A percentile compares a stretch with the other conserved stretches of the same genome.
Conservation (phyloP, 2,113 vertebrate genomes). For the Chlorocebus sabaeus region DNA sequence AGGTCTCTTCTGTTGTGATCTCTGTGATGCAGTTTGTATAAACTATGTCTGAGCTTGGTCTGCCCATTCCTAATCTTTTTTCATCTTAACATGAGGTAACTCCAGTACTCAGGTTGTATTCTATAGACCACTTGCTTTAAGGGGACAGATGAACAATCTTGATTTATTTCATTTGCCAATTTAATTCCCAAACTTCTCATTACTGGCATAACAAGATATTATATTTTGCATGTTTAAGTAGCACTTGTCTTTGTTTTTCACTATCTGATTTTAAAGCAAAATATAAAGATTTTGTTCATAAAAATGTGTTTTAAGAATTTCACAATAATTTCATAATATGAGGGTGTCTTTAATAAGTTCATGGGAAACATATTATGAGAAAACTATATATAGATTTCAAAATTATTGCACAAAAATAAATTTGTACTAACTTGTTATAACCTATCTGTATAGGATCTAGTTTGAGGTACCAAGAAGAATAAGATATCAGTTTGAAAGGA, state of each 20-base stretch:
- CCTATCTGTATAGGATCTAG: neutral
- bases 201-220: neutral
- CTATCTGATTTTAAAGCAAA: neutral
- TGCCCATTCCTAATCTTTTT: neutral
- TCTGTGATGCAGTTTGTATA: neutral
- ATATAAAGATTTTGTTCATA: neutral
- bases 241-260: neutral
- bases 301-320: neutral
- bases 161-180: neutral
- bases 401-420: neutral
- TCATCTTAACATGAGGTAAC: neutral
- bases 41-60: neutral
- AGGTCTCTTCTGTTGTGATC: neutral
- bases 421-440: neutral
- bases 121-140: neutral
- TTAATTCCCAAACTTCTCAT: neutral
- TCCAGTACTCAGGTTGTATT: neutral
- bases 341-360: neutral
- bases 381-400: neutral
- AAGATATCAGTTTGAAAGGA: neutral
- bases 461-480: neutral
- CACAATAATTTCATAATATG: neutral
- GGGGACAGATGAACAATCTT: neutral
- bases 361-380: neutral
- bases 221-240: neutral